phyloP scores from a whole-genome alignment of 2,888 invertebrate genomes.

The Trilocha varians region DNA sequence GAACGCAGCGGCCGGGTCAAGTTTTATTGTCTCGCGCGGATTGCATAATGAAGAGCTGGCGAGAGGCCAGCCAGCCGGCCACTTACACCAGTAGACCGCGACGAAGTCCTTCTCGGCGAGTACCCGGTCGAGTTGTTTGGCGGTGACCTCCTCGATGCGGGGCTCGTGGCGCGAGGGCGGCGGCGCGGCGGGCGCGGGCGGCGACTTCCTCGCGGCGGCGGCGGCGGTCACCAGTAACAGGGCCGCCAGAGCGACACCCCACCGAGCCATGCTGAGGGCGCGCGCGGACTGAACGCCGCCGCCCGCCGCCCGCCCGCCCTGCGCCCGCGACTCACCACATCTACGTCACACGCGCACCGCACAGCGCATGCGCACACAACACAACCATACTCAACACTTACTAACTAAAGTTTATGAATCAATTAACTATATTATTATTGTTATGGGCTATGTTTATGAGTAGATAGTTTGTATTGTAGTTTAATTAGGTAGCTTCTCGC shows the following conservation, averaged over 20 bases:
- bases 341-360: slow-evolving; percentile 22
- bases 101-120: slow-evolving; percentile 94
- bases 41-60: slow-evolving; percentile 55
- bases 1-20: slow-evolving; percentile 57
- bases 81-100: slow-evolving; percentile 98
- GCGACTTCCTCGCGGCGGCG: slow-evolving; percentile 64
- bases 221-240: slow-evolving; percentile 70
- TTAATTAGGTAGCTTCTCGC: no score
- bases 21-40: slow-evolving; percentile 64
- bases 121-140: slow-evolving; percentile 91
- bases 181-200: slow-evolving; percentile 37
- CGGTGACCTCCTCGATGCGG: slow-evolving; percentile 94
- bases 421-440: no score
- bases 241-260: slow-evolving; percentile 63
- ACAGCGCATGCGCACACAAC: slow-evolving; percentile 24
- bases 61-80: slow-evolving; percentile 31
- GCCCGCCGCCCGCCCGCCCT: slow-evolving; percentile 36
- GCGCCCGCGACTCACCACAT: slow-evolving; percentile 36
- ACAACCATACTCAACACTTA: slow-evolving; percentile 10
- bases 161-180: slow-evolving; percentile 71
- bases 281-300: slow-evolving; percentile 62
- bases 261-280: slow-evolving; percentile 70
- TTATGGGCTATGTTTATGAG: no score
- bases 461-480: no score
- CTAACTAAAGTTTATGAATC: no score